Base-by-base conservation (phyloP, 2,113 vertebrate genomes). In the Bagarius yarrelli region DNA sequence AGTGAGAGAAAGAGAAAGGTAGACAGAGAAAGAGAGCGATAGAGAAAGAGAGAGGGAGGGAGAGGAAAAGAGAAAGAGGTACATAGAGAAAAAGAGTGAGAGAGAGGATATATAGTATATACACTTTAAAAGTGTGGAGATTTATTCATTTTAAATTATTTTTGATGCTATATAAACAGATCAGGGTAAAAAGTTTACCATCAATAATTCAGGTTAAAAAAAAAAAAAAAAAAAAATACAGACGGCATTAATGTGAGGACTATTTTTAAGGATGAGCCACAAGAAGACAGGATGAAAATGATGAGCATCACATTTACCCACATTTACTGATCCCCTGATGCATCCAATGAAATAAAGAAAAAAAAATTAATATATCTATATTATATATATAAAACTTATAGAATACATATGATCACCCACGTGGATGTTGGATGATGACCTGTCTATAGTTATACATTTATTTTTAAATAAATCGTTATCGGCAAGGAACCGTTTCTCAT, bases 401-500 rank as follows among this genome's bases (percentile, higher is more conserved):
- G 8, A 55, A 53, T 55, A 40, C 40, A 72, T 25, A 60, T 61
- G 9, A 80, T 73, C 57, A 73, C 56, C 25, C 32, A 80, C 25
- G 53, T 16, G 27, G 36, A 8, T 71, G 56, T 47, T 57, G 25
- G 67, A 25, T 80, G 72, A 66, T 57, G 57, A 72, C 2, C 19
- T 18, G 47, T n/a, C 59, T 25, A 74, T 15, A 32, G 16, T 47
- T 16, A 27, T 32, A 30, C n/a, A n/a, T n/a, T n/a, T n/a, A n/a
- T n/a, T n/a, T n/a, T n/a, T 50, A 36, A 69, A 57, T 13, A 40
- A 59, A 27, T 76, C 55, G n/a, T 57, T 57, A 76, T 76, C 16
- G 57, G 53, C 73, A 59, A 59, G 36, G 92, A 90, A 90, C 5
- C 59, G n/a, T 85, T 19, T 66, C 50, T 61, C 21, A 76, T 15